These are phyloP conservation scores for Drosophila pandora DNA, from an alignment of 1,140 invertebrate genomes.

Conservation along the genomic window DNA sequence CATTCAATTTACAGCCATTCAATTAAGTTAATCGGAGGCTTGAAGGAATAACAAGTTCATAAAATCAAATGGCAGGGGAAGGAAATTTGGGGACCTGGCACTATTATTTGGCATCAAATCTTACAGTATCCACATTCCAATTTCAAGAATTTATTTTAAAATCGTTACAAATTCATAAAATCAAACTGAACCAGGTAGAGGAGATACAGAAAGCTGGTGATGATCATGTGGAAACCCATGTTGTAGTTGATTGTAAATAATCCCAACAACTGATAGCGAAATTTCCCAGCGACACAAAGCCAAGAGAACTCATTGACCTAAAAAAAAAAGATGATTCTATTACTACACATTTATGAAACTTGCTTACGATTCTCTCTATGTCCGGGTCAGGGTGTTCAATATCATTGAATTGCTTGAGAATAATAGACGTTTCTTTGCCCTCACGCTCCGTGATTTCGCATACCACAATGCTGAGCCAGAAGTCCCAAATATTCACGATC, in stretches of 20 bases:
- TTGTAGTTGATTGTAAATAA: constrained; percentile 50
- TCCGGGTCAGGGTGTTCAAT: not conserved
- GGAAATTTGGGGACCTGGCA: constrained; percentile 8
- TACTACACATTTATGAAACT: not conserved
- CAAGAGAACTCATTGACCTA: constrained; percentile 51
- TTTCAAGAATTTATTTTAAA: not conserved
- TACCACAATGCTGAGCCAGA: constrained; percentile 40
- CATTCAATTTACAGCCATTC: not conserved
- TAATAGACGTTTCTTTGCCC: constrained; percentile 17
- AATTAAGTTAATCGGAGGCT: not conserved
- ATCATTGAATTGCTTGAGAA: constrained; percentile 35
- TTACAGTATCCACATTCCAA: constrained; percentile 10
- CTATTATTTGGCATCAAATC: constrained; percentile 20
- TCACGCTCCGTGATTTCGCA: constrained; percentile 40
- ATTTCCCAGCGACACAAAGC: constrained; percentile 34
- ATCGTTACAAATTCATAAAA: constrained; percentile 40
- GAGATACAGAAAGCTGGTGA: constrained; percentile 26
- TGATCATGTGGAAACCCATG: constrained; percentile 11
- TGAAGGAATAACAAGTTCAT: constrained; percentile 31
- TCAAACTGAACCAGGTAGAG: constrained; percentile 59
- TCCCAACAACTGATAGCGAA: constrained; percentile 32
- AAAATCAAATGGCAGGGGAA: constrained; percentile 47
- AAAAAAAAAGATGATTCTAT: not conserved
- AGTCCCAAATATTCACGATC: constrained; percentile 43
- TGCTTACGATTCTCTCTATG: constrained; percentile 43